Base-by-base conservation (phyloP, 1,140 invertebrate genomes). In the Microplitis mediator region DNA sequence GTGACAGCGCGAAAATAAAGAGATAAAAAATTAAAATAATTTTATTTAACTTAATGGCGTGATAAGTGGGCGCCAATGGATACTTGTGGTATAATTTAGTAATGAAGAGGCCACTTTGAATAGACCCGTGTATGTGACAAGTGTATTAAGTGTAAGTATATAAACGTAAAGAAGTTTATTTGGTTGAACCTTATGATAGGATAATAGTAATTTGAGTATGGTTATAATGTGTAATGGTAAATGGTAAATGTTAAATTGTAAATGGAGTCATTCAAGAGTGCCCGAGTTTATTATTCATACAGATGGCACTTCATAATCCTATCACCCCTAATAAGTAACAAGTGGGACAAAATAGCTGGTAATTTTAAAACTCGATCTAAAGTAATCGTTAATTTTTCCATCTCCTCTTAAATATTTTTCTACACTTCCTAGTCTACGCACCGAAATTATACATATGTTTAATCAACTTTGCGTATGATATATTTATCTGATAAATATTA, bases 261-360 rank as follows among this genome's bases (percentile, higher is more conserved):
- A 86, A 86, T 86, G 85, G 84, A 83, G 84, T 83, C 81, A 87
- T 87, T 87, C 83, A 86, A 85, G 82, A 85, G 81, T 73, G 80
- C 78, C 84, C 82, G 82, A 86, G 83, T 86, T 83, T 86, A 81
- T 80, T 83, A 86, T 82, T 86, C 83, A 86, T 86, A 86, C 85
- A 86, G 81, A 83, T 77, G 76, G 81, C 74, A 77, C 78, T 81
- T 76, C 76, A 77, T 62, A 71, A 65, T 71, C 69, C 76, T 82
- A 81, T 85, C 84, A 85, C 80, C 82, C 81, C 82, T 86, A 86
- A 87, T 87, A 86, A 86, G 83, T 86, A 9, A 86, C 85, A 87
- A 87, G 86, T 87, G 86, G 85, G 78, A 87, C 81, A 87, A 87
- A 87, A 87, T 87, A 86, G 86, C 81, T 45, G 79, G 83, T 87